Evolutionary conservation across 2,113 vertebrate genomes (phyloP), one percentile per base, ranked within the genome.

Genomic region (Anguilla rostrata): DNA sequence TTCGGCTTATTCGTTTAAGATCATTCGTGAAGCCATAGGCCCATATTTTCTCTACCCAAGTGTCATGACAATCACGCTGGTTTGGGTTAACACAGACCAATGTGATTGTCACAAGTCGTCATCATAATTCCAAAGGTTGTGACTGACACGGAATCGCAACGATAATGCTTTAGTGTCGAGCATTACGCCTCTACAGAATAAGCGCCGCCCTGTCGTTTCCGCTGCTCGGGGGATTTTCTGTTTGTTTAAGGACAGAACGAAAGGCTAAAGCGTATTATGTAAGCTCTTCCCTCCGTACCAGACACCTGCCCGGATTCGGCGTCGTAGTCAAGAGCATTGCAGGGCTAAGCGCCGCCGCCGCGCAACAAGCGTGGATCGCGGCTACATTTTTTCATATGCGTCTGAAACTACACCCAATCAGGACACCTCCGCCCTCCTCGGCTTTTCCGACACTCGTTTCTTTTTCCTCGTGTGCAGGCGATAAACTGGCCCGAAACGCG

Each of bases 191-290:
- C 66, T 78, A 49, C 78, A 83, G 34, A 56, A 56, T 79, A 57
- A 60, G 43, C 63, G 40, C 39, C 78, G 82, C 82, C 90, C 93
- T 92, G 90, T 91, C 90, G 90, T 87, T 91, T 88, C 90, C 89
- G 34, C 89, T 91, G 84, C 89, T 81, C 90, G 91, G 41, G 39
- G 78, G 18, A 91, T 93, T 75, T 75, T 75, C 88, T 94, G 92
- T 95, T 94, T 94, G 91, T 90, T 93, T 93, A 93, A 92, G 84
- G 87, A 88, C 15, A 81, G 83, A 87, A 86, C 89, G 91, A 92
- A 92, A 86, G 92, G 91, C 92, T 93, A 93, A 94, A 92, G 90
- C 90, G 63, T 20, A 88, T 95, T 95, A 94, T 88, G 89, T 94
- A 94, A 95, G 92, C 87, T 86, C 88, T 87, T 86, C 91, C 91